Conservation (phyloP, 1,140 invertebrate species). For the Drosophila malerkotliana region DNA sequence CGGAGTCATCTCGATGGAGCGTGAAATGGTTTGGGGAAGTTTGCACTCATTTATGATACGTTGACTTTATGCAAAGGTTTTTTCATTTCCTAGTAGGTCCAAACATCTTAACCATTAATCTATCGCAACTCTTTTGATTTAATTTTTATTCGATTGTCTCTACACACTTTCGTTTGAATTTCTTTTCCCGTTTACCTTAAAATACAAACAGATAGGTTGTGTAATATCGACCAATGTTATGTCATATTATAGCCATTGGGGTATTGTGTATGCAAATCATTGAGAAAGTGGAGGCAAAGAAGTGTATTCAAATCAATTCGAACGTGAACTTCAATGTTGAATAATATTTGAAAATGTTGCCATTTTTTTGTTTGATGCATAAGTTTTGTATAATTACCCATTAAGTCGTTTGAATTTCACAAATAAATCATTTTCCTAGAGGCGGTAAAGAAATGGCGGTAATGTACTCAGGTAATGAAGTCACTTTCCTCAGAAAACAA, state of each 20-base stretch:
- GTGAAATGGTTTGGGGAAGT: neutral
- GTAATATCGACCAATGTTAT: slow-evolving; percentile 30
- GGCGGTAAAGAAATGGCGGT: neutral
- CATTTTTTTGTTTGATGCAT: neutral
- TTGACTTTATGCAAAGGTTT: neutral
- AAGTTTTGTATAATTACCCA: too few species aligned
- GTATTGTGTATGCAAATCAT: slow-evolving; percentile 38
- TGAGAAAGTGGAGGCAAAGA: slow-evolving; percentile 33
- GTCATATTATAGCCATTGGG: slow-evolving; percentile 19
- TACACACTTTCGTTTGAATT: neutral
- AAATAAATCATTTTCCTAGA: neutral
- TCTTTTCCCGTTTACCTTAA: slow-evolving; percentile 19
- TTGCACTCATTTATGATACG: neutral
- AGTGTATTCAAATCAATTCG: slow-evolving; percentile 16
- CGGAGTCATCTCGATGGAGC: neutral
- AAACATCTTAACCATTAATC: neutral
- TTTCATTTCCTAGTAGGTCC: neutral
- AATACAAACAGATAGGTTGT: slow-evolving; percentile 10
- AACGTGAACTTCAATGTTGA: slow-evolving; percentile 14
- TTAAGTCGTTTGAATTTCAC: neutral
- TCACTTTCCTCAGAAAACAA: slow-evolving; percentile 21
- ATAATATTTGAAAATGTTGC: slow-evolving; percentile 22
- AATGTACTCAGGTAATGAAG: slow-evolving; percentile 13
- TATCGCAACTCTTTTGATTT: neutral
- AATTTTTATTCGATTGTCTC: slow-evolving; percentile 8